A percentile compares a stretch with the other conserved stretches of the same genome.
Evolutionary conservation across 2,888 invertebrate genomes (phyloP).

Genomic region (Frankliniella intonsa): DNA sequence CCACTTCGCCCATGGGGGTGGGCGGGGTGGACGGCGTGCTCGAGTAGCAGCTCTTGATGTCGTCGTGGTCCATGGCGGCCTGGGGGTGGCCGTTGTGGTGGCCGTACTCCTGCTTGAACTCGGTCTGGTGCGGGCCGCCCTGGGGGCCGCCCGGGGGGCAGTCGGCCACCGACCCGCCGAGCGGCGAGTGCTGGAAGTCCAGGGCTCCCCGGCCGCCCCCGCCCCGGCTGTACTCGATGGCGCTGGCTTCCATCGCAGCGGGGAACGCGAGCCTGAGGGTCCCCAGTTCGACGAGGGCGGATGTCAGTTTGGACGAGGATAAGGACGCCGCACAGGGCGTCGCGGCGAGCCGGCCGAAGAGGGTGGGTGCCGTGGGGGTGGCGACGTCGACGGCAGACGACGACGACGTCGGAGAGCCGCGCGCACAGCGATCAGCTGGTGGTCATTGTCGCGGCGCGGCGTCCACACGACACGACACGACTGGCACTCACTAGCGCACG

Average conservation of each 20-base stretch:
- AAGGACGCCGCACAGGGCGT: slow-evolving; percentile 2
- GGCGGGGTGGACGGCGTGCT: slow-evolving; percentile 49
- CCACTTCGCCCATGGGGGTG: slow-evolving; percentile 49
- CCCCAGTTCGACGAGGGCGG: slow-evolving; percentile 13
- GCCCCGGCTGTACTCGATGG: slow-evolving; percentile 53
- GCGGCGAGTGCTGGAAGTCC: slow-evolving; percentile 62
- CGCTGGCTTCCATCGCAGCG: slow-evolving; percentile 53
- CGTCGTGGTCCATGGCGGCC: slow-evolving; percentile 30
- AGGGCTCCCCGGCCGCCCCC: slow-evolving; percentile 52
- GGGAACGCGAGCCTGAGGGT: slow-evolving; percentile 23
- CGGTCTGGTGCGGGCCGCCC: slow-evolving; percentile 35
- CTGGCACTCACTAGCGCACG: neutral
- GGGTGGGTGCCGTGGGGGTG: neutral
- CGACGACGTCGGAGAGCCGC: neutral
- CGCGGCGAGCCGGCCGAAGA: neutral
- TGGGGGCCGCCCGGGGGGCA: slow-evolving; percentile 61
- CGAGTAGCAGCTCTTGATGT: slow-evolving; percentile 38
- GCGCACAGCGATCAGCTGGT: neutral
- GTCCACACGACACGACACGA: neutral
- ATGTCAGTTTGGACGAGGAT: neutral
- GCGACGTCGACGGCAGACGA: neutral
- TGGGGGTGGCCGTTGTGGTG: slow-evolving; percentile 14
- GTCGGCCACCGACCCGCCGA: slow-evolving; percentile 54
- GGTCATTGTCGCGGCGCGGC: neutral
- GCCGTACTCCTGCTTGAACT: slow-evolving; percentile 26